Conservation (phyloP, 64 coral and sea anemone species). For the Actinia tenebrosa region DNA sequence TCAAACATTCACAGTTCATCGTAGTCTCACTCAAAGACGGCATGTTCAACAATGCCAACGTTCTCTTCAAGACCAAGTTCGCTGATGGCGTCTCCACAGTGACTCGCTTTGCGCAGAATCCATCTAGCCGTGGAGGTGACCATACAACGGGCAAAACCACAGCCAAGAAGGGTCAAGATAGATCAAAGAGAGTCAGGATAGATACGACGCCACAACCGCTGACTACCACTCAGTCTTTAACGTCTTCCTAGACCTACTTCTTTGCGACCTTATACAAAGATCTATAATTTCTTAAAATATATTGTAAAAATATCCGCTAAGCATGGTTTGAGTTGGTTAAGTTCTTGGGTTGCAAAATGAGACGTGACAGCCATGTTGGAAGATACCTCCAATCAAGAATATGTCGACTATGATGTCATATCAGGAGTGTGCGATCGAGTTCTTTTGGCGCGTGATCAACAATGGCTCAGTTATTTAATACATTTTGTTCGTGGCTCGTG, state of each 20-base stretch:
- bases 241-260: neutral
- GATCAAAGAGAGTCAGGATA: slow-evolving; percentile 52
- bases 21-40: slow-evolving; percentile 96
- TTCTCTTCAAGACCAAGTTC: slow-evolving; percentile 97
- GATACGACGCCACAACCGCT: slow-evolving; percentile 68
- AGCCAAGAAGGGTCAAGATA: slow-evolving; percentile 59
- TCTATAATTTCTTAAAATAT: too few species aligned
- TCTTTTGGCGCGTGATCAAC: too few species aligned
- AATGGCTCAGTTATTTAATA: too few species aligned
- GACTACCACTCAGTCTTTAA: neutral
- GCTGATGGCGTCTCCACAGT: slow-evolving; percentile 96
- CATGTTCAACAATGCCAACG: slow-evolving; percentile 99
- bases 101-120: slow-evolving; percentile 85
- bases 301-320: too few species aligned
- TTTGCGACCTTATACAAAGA: too few species aligned
- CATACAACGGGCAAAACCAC: slow-evolving; percentile 45
- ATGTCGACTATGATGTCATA: too few species aligned
- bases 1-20: slow-evolving; percentile 97
- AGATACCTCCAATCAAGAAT: too few species aligned
- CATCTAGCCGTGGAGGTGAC: slow-evolving; percentile 40
- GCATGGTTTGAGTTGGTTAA: too few species aligned
- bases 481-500: too few species aligned
- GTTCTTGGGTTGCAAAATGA: too few species aligned
- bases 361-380: too few species aligned
- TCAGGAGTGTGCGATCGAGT: too few species aligned